Evolutionary conservation across 1,140 invertebrate species (phyloP), one percentile per base, ranked within the genome.

Genomic region (Parapsyche elsis): DNA sequence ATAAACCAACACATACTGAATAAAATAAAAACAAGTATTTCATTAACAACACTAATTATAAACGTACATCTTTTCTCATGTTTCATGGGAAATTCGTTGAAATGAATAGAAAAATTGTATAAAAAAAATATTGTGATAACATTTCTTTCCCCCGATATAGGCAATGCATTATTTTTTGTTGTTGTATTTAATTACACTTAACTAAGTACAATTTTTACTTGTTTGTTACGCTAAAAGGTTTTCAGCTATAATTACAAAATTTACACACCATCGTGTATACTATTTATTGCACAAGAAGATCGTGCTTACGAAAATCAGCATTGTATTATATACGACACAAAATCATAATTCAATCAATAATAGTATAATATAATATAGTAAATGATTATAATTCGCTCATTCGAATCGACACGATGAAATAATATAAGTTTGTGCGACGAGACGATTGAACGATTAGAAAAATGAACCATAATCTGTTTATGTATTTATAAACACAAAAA

Each of bases 271-370:
- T 59, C 44, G 71, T 77, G 73, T 76, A 79, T 77, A 82, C 5
- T 46, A 80, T 76, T 78, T 46, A 80, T 76, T 78, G 81, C 81
- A 82, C 79, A 82, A 82, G 81, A 78, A 67, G 30, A 57, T 64
- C 49, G 16, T 78, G 61, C 61, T 71, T 53, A 80, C 71, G 76
- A 82, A 81, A 82, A 82, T 78, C 81, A 82, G 81, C 78, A 79
- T 59, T 75, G 76, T 75, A 81, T 71, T 38, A 59, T 53, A 71
- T 38, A 24, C 30, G 30, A 38, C 30, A 38, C 30, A 38, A 38
- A 38, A 38, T 4, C n/a, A 46, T 46, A 46, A 7, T 46, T 46
- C 5, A 14, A 53, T 14, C 16, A 12, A 53, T 53, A 53, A 53
- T 53, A 53, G 12, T 12, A 53, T 14, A 53, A 14, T 1, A 5